Evolutionary conservation across 2,888 invertebrate species (phyloP), one percentile per base, ranked within the genome.

Genomic region (Caenorhabditis panamensis): DNA sequence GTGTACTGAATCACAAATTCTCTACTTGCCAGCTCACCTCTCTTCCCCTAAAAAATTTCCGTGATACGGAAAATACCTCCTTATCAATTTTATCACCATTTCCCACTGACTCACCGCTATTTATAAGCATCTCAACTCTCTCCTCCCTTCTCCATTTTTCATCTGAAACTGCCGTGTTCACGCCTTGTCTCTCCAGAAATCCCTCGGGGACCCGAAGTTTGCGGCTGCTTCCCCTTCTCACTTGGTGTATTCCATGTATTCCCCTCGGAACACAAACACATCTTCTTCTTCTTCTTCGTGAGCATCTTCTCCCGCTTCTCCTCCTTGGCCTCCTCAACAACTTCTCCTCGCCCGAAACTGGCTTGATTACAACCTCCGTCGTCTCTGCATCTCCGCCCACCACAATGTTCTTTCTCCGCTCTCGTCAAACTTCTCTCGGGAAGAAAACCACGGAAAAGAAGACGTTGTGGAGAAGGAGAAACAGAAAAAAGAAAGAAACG

Each of bases 331-430:
- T 62, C 77, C 59, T 69, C 69, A 56, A 71, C 77, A 58, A 62
- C 77, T 78, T 71, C 69, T 66, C 63, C 63, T 61, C n/a, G 26
- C 16, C 49, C 73, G 73, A 73, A 73, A 71, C 78, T 79, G 72
- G 72, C 71, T 79, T 79, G 78, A 79, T 79, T 79, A 79, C 78
- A 79, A 66, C 41, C 41, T 41, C 41, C 41, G 41, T 13, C 41
- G 41, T 47, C 41, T 72, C 77, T 44, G 36, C 47, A 20, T 28
- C 36, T 47, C 62, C 28, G 13, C 5, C 22, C 44, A 5, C 20
- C 37, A 28, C 28, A 28, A 26, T 31, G 28, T 56, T 66, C 47
- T 51, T 36, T 59, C 58, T n/a, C 24, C 51, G 28, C 53, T 13
- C 61, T 61, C 62, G 68, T 69, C 69, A 69, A 77, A 63, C 56